Evolutionary conservation across 2,113 vertebrate species (phyloP).

Genomic region (Callaeas wilsoni): DNA sequence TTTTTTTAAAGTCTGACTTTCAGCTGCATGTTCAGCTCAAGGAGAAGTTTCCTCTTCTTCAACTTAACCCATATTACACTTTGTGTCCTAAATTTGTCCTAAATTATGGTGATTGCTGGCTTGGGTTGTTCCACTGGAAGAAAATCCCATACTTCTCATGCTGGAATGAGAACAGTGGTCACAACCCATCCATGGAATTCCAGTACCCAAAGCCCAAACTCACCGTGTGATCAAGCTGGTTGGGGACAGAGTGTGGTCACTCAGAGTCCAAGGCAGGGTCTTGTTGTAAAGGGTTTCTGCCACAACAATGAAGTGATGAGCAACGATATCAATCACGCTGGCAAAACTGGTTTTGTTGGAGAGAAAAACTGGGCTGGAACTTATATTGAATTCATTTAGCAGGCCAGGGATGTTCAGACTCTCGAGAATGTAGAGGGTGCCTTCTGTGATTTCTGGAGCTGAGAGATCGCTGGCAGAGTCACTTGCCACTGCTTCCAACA

Average conservation of each 20-base stretch:
- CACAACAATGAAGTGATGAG: neutral
- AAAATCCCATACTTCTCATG: neutral
- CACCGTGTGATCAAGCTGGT: conserved; percentile 65
- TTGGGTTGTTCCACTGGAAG: neutral
- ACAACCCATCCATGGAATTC: neutral
- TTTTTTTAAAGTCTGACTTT: neutral
- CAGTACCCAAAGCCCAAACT: conserved; percentile 24
- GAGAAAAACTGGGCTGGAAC: neutral
- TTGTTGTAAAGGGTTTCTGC: conserved; percentile 47
- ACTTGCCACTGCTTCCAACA: neutral
- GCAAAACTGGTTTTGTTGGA: neutral
- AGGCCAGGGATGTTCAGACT: neutral
- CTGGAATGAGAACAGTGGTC: neutral
- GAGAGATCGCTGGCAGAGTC: neutral
- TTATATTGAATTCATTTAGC: neutral
- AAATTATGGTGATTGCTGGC: neutral
- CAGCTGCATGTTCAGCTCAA: neutral
- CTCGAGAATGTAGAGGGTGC: neutral
- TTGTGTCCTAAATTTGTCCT: neutral
- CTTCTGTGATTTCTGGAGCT: neutral
- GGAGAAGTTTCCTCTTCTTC: neutral
- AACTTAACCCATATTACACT: neutral
- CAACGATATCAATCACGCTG: neutral
- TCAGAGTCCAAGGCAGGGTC: conserved; percentile 24
- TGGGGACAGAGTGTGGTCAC: conserved; percentile 45